Percentiles rank a stretch among this genome's conserved stretches.
Evolutionary conservation across 2,888 invertebrate species (phyloP).

Genomic region (Stegana nigrithorax): DNA sequence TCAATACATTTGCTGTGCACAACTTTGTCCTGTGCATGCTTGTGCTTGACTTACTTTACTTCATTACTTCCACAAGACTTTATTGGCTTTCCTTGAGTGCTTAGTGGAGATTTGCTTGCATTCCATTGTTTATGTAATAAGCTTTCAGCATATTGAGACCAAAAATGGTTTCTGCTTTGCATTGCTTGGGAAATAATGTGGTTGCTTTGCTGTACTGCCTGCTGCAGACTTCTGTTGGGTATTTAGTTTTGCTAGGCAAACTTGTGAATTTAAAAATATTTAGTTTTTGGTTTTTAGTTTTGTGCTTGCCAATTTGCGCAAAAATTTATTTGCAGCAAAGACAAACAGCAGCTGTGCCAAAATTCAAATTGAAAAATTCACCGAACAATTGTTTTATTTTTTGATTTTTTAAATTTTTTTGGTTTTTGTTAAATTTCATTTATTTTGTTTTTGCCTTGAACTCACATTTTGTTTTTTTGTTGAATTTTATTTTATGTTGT

Average conservation of each 20-base stretch:
- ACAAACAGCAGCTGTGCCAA: no score
- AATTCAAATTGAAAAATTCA: no score
- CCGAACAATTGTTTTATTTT: no score
- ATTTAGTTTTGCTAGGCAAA: no score
- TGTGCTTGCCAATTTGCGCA: no score
- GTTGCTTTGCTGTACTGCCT: no score
- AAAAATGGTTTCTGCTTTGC: constrained; percentile 40
- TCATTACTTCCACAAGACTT: constrained; percentile 39
- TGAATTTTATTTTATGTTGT: background rate
- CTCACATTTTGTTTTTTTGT: no score
- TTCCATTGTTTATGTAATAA: constrained; percentile 24
- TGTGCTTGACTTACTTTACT: background rate
- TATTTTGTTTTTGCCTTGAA: background rate
- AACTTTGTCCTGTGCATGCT: constrained; percentile 13
- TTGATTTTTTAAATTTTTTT: background rate
- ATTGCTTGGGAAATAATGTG: no score
- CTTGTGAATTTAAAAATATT: no score
- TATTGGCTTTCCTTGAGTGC: constrained; percentile 43
- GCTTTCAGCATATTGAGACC: constrained; percentile 35
- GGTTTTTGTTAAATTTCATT: background rate
- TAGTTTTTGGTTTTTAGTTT: no score
- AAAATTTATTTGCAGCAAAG: no score
- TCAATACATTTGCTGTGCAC: background rate
- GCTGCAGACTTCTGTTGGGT: no score
- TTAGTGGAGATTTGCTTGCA: constrained; percentile 43